These are phyloP conservation scores for Coptodon rendalli DNA, from an alignment of 2,113 vertebrate species.

Conservation along the genomic window DNA sequence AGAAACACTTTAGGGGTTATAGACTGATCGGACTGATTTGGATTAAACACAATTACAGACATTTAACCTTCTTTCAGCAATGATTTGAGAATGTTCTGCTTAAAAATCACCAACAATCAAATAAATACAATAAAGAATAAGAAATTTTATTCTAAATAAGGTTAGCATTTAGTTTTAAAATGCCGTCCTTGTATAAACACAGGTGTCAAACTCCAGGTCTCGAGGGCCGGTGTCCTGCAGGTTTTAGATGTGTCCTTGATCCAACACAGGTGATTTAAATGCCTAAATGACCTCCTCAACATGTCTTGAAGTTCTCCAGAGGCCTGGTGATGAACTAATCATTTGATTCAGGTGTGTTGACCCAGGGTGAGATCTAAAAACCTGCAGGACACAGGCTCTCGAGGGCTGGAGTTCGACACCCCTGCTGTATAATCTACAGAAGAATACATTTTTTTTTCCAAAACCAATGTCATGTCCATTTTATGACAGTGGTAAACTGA, in stretches of 20 bases:
- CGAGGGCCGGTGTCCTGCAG: background rate
- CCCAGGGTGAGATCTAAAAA: background rate
- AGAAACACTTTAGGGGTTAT: background rate
- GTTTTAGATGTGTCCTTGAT: background rate
- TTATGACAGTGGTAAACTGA: background rate
- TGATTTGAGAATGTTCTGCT: background rate
- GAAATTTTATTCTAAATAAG: background rate
- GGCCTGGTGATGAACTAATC: background rate
- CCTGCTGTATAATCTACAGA: background rate
- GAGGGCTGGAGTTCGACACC: background rate
- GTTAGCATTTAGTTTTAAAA: background rate
- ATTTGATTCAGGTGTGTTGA: too few species aligned
- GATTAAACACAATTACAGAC: background rate
- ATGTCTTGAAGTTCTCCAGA: background rate
- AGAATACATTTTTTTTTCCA: background rate
- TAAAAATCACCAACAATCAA: background rate
- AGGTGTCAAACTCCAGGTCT: background rate
- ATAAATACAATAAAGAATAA: background rate
- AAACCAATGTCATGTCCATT: background rate
- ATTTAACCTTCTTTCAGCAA: background rate
- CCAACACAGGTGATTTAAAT: background rate
- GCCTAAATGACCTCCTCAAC: background rate
- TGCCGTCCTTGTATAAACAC: fast-evolving
- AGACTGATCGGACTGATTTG: background rate
- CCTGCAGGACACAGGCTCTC: background rate